Conservation (phyloP, 2,888 invertebrate species). For the Eupelmus urozonus region DNA sequence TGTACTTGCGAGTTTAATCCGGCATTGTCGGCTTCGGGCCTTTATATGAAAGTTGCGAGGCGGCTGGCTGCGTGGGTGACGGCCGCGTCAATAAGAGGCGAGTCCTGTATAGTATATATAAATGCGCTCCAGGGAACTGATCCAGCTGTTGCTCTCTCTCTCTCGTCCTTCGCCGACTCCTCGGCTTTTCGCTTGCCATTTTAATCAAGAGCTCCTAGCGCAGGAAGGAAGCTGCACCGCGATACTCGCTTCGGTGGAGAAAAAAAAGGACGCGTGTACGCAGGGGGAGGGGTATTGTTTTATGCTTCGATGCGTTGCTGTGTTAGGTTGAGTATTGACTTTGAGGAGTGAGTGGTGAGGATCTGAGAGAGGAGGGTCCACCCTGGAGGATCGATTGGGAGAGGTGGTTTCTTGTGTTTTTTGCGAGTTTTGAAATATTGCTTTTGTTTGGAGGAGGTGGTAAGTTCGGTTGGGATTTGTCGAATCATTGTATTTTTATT, state of each 20-base stretch:
- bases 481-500: too few species aligned
- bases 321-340: conserved; percentile 17
- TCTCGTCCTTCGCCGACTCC: conserved; percentile 19
- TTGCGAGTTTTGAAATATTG: too few species aligned
- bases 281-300: conserved; percentile 29
- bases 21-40: conserved; percentile 69
- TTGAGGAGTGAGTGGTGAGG: conserved; percentile 16
- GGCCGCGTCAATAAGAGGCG: conserved; percentile 76
- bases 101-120: conserved; percentile 73
- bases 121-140: conserved; percentile 77
- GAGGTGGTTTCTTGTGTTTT: too few species aligned
- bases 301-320: conserved; percentile 17
- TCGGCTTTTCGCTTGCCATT: conserved; percentile 72
- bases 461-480: too few species aligned
- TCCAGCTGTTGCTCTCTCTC: conserved; percentile 76
- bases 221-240: conserved; percentile 73
- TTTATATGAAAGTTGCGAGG: conserved; percentile 72
- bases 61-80: too few species aligned
- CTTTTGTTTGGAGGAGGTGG: too few species aligned
- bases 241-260: not conserved
- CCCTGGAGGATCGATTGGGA: too few species aligned
- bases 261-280: not conserved
- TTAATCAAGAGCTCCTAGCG: conserved; percentile 73
- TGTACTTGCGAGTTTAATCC: conserved; percentile 70
- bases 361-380: too few species aligned